Base-by-base conservation (phyloP, 2,113 vertebrate genomes). In the Opisthocomus hoazin region DNA sequence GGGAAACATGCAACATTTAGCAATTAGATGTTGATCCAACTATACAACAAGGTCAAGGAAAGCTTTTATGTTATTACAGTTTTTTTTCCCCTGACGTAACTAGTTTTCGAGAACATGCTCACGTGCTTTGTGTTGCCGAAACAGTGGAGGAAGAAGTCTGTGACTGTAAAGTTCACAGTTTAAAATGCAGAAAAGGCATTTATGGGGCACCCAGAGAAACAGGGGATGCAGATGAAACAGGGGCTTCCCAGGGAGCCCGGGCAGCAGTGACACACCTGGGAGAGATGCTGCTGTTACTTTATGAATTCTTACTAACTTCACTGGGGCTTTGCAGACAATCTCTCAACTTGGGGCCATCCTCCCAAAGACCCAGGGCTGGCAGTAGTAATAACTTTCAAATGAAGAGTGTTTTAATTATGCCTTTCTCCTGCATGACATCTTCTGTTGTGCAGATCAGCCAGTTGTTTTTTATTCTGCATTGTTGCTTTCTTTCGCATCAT, bases 31-130 rank as follows among this genome's bases (percentile, higher is more conserved):
- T 66, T 43, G 89, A 91, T 95, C 77, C 94, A 92, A 78, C 68
- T 57, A 20, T 84, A 56, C 57, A 81, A 53, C 83, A 95, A 96
- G 93, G 96, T 96, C 95, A 96, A 92, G 73, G 87, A 65, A 95
- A 91, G 84, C 87, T 83, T 94, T 95, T 83, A 22, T 93, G 22
- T 61, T 80, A 10, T 30, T 83, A n/a, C 5, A 46, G 17, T 2
- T 30, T 54, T 81, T 75, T 23, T 4, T 5, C 16, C 54, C 24
- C 22, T 45, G 77, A 58, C 12, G 10, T 37, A 77, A 43, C 71
- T 81, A 43, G 16, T 76, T 93, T 84, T 57, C 81, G 80, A 39
- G 48, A 94, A 60, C 16, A 27, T 9, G 34, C 60, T 95, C 53
- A 4, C 57, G 34, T 85, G 88, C 60, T 34, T 92, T 3, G 1